phyloP scores from a whole-genome alignment of 1,140 invertebrate genomes.

The Drusus annulatus region DNA sequence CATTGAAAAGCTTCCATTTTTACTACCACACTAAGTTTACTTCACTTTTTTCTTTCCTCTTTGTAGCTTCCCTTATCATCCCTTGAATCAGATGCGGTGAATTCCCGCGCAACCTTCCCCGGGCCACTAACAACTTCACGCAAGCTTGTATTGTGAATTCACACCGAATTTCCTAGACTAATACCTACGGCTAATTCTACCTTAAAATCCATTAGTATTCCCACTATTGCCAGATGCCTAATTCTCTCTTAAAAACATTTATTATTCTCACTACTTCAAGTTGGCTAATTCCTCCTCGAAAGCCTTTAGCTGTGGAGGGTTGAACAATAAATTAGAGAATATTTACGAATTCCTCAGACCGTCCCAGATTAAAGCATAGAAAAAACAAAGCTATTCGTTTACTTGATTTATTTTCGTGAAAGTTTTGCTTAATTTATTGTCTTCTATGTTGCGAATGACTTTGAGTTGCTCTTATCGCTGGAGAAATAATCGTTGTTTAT shows the following conservation, averaged over 20 bases:
- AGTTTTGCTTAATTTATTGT: no score
- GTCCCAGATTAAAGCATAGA: neutral
- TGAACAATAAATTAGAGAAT: slow-evolving; percentile 4
- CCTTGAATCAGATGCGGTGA: neutral
- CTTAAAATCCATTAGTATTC: no score
- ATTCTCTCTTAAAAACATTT: no score
- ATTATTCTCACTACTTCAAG: neutral
- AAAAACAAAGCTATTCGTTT: neutral
- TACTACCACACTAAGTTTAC: no score
- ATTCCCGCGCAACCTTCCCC: slow-evolving; percentile 4
- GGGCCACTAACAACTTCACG: slow-evolving; percentile 7
- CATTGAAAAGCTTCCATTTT: no score
- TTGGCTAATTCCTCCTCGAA: slow-evolving; percentile 3
- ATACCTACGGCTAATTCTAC: no score
- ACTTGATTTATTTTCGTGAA: no score
- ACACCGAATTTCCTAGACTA: neutral
- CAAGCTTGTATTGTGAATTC: slow-evolving; percentile 10
- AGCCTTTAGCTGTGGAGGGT: slow-evolving; percentile 1
- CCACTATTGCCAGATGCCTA: no score
- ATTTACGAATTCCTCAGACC: neutral
- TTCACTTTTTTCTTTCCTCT: neutral
- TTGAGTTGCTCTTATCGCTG: no score
- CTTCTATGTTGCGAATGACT: no score
- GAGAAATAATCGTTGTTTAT: no score
- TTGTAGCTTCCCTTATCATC: neutral